phyloP scores from a whole-genome alignment of 2,113 vertebrate species.

The Struthidea cinerea region DNA sequence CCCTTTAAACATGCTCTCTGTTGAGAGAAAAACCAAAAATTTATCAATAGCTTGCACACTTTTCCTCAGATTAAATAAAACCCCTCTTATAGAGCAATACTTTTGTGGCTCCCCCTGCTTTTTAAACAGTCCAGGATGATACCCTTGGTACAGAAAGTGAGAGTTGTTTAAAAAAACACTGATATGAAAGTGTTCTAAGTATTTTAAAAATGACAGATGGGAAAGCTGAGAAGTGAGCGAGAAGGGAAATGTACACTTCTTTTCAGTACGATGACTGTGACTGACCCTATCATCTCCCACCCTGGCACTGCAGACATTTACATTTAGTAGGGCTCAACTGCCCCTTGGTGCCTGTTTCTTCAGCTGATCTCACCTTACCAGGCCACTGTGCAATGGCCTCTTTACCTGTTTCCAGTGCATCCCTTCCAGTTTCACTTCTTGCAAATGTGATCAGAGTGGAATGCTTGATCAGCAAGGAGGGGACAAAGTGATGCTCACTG shows the following conservation, averaged over 20 bases:
- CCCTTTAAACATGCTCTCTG: background rate
- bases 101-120: background rate
- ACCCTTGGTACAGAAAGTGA: background rate
- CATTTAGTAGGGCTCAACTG: background rate
- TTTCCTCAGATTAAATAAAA: background rate
- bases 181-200: background rate
- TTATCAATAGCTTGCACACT: background rate
- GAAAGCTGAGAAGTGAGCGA: background rate
- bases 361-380: background rate
- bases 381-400: background rate
- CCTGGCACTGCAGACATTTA: background rate
- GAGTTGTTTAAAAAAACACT: background rate
- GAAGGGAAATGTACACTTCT: rapidly evolving
- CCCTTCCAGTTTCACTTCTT: background rate
- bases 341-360: background rate
- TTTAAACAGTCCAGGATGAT: background rate
- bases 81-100: background rate
- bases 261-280: background rate
- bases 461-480: background rate
- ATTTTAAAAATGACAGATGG: background rate
- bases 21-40: background rate
- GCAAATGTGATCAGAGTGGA: background rate
- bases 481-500: background rate
- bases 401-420: background rate
- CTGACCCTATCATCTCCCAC: rapidly evolving